Evolutionary conservation across 2,888 invertebrate genomes (phyloP), one percentile per base, ranked within the genome.

Genomic region (Agelastica alni): DNA sequence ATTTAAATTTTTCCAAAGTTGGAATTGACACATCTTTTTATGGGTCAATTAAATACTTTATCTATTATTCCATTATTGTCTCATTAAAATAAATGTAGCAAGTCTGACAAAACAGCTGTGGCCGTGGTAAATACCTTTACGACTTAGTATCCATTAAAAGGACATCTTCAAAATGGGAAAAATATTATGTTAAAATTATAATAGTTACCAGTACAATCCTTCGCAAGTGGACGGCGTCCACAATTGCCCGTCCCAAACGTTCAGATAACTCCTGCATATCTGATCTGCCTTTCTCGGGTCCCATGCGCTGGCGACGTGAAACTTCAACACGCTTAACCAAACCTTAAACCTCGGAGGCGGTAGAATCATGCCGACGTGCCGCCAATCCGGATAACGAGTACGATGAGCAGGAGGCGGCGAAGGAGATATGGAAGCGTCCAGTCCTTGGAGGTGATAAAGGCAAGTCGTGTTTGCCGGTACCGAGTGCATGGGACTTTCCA

Each of bases 401-500:
- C 78, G 18, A 14, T 37, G 32, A n/a, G 49, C 34, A 0, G 84
- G 83, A 9, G 83, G 80, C 0, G 77, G 76, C 0, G 77, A 75
- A 1, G 77, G 72, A 0, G 77, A 75, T 4, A 77, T 71, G 1
- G 82, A 79, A 13, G 83, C 81, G 73, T 84, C 85, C 67, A 84
- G 82, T 28, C 84, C 85, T 63, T 86, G 84, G 71, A 94, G 84
- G 73, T 92, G 91, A 74, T 93, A 94, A 14, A 92, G 82, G 72
- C 94, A 94, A 5, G 93, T 93, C 16, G 91, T 93, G 73, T 93
- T 93, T 1, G 91, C 89, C 0, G 93, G 88, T 60, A 94, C 77
- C 2, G 93, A 89, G 77, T 94, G 93, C 63, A 87, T 83, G 0
- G 93, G 93, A 70, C 90, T 91, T 66, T 91, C 89, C 41, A 93